These are phyloP conservation scores for Timandra comae DNA, from an alignment of 2,888 invertebrate species.

Conservation along the genomic window DNA sequence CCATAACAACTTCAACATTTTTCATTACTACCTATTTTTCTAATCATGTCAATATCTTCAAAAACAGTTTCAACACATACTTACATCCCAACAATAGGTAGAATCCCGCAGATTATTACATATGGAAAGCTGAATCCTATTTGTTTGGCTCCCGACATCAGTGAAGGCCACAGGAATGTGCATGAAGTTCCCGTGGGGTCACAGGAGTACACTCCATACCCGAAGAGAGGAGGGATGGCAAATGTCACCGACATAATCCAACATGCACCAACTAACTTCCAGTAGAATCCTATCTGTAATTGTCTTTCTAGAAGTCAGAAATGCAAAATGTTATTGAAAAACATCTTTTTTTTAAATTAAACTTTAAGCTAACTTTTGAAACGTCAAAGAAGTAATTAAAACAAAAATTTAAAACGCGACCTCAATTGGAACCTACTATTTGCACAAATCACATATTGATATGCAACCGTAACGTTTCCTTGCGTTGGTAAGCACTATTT, in stretches of 20 bases:
- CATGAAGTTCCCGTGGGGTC: conserved; percentile 69
- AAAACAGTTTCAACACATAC: conserved; percentile 20
- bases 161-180: conserved; percentile 64
- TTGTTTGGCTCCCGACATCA: conserved; percentile 49
- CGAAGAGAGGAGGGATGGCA: conserved; percentile 66
- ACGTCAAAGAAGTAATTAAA: too few relatives aligned
- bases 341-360: too few relatives aligned
- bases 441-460: too few relatives aligned
- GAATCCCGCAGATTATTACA: conserved; percentile 54
- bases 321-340: too few relatives aligned
- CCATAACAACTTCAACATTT: too few relatives aligned
- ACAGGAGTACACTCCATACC: conserved; percentile 69
- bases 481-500: too few relatives aligned
- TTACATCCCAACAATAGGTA: conserved; percentile 67
- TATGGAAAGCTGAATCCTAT: conserved; percentile 64
- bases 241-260: conserved; percentile 60
- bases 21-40: too few relatives aligned
- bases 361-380: too few relatives aligned
- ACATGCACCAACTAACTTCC: conserved; percentile 55
- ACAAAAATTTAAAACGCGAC: too few relatives aligned
- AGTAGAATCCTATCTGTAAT: conserved; percentile 59
- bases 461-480: too few relatives aligned
- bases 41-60: background rate
- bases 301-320: conserved; percentile 56
- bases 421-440: too few relatives aligned